Evolutionary conservation across 2,113 vertebrate species (phyloP), one percentile per base, ranked within the genome.

Genomic region (Toxotes jaculatrix): DNA sequence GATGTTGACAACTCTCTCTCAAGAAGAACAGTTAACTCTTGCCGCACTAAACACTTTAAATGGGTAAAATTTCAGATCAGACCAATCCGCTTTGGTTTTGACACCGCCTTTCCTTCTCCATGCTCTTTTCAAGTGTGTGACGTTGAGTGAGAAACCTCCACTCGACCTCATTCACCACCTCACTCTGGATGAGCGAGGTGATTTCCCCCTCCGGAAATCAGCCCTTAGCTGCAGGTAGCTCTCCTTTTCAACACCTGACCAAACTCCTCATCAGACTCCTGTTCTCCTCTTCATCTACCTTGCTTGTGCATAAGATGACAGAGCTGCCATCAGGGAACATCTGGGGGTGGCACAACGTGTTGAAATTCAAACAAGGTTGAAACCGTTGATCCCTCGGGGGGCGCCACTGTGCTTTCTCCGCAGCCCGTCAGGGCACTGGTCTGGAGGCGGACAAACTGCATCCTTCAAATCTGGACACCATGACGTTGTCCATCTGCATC

Each of bases 401-500:
- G 61, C 34, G 45, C 49, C 56, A 43, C 59, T 77, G 79, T 71
- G 59, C 78, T 34, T 31, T 68, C 57, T 69, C 57, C 73, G 57
- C 68, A 78, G 73, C 82, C 45, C 68, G 42, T 66, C 40, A 56
- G 77, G 69, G 17, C 31, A 3, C 69, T 67, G 61, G 65, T 85
- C 65, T 57, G 86, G 82, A 82, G 86, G 83, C 56, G 83, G 83
- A 70, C 34, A 51, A 72, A 63, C 36, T 45, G 59, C 13, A 21
- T 43, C 59, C 69, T 40, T 47, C n/a, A 47, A 79, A 81, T 89
- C 84, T 86, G 84, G 80, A 72, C 77, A 1, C 40, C 64, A 67
- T 16, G 77, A 75, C 74, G 77, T 65, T 51, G 80, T 84, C 87
- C 87, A 85, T 88, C 79, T 88, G 87, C 83, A 80, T 32, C 73